Evolutionary conservation across 2,888 invertebrate species (phyloP).

Genomic region (Agapostemon virescens): DNA sequence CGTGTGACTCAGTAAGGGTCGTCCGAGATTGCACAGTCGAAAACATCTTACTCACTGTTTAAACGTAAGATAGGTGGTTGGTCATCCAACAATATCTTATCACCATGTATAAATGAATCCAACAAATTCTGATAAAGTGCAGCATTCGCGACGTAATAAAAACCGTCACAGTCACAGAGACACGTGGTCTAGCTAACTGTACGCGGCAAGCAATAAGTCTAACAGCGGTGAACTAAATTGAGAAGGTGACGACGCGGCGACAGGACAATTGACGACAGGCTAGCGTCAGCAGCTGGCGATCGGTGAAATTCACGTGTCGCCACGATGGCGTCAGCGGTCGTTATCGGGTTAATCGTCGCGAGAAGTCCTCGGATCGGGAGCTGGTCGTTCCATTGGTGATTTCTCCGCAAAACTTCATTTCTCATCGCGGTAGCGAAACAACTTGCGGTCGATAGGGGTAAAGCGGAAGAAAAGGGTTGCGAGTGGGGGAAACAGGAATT

Average conservation of each 20-base stretch:
- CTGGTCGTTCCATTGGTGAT: neutral
- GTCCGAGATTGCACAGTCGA: too few species aligned
- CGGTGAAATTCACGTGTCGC: neutral
- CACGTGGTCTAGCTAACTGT: neutral
- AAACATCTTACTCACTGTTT: too few species aligned
- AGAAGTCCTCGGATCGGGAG: neutral
- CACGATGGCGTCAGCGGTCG: neutral
- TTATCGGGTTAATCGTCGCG: neutral
- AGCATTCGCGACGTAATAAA: too few species aligned
- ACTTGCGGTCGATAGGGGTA: constrained; percentile 34
- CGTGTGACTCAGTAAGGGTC: too few species aligned
- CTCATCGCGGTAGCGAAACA: constrained; percentile 4
- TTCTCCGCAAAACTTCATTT: neutral
- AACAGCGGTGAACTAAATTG: too few species aligned
- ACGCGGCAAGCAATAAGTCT: neutral
- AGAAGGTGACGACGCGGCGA: neutral
- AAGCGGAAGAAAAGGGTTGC: neutral
- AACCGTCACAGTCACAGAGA: too few species aligned
- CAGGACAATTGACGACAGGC: neutral
- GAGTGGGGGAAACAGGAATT: neutral
- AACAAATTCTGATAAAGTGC: too few species aligned
- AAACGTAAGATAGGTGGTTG: too few species aligned
- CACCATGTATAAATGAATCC: too few species aligned
- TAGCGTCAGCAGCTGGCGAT: neutral
- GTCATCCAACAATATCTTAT: too few species aligned